Conservation (phyloP, 1,140 invertebrate species). For the Campoletis sonorensis region DNA sequence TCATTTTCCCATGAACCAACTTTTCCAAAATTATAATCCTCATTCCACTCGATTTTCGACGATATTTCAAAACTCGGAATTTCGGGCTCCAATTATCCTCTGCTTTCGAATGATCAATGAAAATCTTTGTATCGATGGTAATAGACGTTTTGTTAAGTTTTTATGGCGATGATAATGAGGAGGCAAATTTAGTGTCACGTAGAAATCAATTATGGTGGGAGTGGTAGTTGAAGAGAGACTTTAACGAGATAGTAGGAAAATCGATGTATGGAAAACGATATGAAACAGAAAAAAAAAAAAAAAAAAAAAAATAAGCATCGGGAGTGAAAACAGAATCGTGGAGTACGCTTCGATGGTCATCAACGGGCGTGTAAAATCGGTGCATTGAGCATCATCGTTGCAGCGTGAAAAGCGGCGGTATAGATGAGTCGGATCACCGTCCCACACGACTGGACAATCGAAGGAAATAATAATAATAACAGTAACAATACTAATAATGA, state of each 20-base stretch:
- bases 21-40: too few relatives aligned
- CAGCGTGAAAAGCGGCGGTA: not conserved
- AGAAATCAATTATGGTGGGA: too few relatives aligned
- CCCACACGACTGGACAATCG: not conserved
- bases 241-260: not conserved
- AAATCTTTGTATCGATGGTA: too few relatives aligned
- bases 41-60: too few relatives aligned
- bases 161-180: too few relatives aligned
- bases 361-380: slow-evolving; percentile 7
- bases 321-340: not conserved
- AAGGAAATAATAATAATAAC: slow-evolving; percentile 2
- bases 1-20: too few relatives aligned
- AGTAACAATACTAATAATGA: slow-evolving; percentile 5
- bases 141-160: too few relatives aligned
- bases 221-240: not conserved
- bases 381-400: slow-evolving; percentile 6
- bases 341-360: not conserved
- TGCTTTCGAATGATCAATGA: too few relatives aligned
- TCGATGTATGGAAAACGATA: not conserved
- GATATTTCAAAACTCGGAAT: too few relatives aligned
- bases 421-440: not conserved
- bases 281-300: not conserved
- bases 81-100: too few relatives aligned
- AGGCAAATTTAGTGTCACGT: too few relatives aligned
- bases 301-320: not conserved